Base-by-base conservation (phyloP, 2,797 vertebrate species). In the Falco naumanni region DNA sequence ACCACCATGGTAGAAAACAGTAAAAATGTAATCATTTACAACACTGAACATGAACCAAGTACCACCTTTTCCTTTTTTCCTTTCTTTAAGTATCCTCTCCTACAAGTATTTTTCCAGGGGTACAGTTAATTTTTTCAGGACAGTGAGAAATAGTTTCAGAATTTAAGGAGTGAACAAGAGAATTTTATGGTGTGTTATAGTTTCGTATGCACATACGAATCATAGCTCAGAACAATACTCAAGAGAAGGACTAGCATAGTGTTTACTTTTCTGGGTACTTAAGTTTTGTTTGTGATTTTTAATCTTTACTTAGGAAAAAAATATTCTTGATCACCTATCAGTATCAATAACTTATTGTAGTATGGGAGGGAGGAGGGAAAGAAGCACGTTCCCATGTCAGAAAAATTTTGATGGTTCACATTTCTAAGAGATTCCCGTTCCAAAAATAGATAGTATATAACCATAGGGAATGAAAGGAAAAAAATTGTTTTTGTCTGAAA, bases 101-200 rank as follows among this genome's bases (percentile, higher is more conserved):
- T 45, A 25, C 1, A 78, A 74, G 19, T 9, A 6, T 21, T 26
- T 53, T 48, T 37, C 21, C 4, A 54, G 43, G 6, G 4, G 13
- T 22, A 5, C 2, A 13, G 6, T 16, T 75, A 21, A 37, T 8
- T 45, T 74, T 59, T 39, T 53, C 28, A 65, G 7, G 4, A 19
- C 11, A 22, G 4, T n/a, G 19, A 77, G 5, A 57, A 65, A 11
- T 17, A 43, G 17, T 5, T n/a, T 18, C 16, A 74, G 11, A 57
- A 11, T 34, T n/a, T 70, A 4, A 64, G 6, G 22, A 26, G 11
- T 2, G 1, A 3, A 24, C 15, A 65, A 33, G 2, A 64, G 16
- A 47, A 3, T 56, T 3, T 2, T 11, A 56, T 25, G 4, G 2
- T 5, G 5, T 33, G 7, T 14, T 78, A 12, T 3, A 60, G 10